Evolutionary conservation across 2,113 vertebrate species (phyloP).

Genomic region (Chamaea fasciata): DNA sequence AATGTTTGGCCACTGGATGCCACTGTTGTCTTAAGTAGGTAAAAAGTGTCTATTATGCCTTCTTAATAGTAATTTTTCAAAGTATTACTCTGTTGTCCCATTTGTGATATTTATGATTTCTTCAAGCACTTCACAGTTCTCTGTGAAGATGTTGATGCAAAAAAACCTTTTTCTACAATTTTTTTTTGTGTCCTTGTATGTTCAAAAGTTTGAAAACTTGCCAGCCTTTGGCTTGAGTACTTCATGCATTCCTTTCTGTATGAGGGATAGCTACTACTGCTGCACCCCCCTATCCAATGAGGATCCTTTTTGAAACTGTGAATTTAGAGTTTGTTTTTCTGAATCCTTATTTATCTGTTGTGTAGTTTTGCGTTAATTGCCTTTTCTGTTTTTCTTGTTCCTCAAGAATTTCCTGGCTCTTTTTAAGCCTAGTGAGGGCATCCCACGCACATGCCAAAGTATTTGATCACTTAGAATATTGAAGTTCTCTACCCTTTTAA

Average conservation of each 20-base stretch:
- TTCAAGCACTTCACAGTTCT: not conserved
- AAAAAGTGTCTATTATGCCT: not conserved
- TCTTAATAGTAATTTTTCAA: not conserved
- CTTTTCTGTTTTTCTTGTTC: not conserved
- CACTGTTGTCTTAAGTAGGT: constrained; percentile 46
- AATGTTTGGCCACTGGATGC: constrained; percentile 50
- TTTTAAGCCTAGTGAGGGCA: not conserved
- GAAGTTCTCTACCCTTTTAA: not conserved
- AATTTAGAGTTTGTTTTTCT: not conserved
- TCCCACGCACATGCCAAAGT: not conserved
- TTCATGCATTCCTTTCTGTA: not conserved
- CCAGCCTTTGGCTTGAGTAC: not conserved
- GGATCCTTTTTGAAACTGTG: not conserved
- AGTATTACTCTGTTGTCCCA: not conserved
- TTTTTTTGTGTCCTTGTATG: not conserved
- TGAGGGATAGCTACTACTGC: not conserved
- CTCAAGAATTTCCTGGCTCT: not conserved
- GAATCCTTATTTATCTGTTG: not conserved
- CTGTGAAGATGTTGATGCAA: not conserved
- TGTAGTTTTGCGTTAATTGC: not conserved
- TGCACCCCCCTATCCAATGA: not conserved
- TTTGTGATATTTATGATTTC: not conserved
- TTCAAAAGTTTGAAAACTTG: not conserved
- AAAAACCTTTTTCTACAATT: not conserved
- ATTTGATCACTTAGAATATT: not conserved